A percentile compares a stretch with the other conserved stretches of the same genome.
Conservation (phyloP, 1,140 invertebrate genomes). For the Paraescarpia echinospica region DNA sequence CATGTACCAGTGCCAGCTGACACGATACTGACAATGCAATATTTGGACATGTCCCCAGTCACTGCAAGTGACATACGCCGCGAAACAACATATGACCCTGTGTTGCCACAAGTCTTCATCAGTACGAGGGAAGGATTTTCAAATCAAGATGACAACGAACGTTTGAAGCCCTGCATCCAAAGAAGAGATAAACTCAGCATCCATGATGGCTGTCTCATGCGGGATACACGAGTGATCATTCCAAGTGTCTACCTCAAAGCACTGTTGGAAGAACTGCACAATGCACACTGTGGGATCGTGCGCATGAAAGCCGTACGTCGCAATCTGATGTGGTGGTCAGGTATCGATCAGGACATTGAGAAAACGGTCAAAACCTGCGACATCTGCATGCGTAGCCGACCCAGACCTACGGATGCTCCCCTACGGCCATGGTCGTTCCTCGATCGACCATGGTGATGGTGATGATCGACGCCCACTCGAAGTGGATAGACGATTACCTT, state of each 20-base stretch:
- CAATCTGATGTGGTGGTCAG: slow-evolving; percentile 60
- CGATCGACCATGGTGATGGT: not conserved
- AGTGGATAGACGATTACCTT: not conserved
- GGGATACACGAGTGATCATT: slow-evolving; percentile 36
- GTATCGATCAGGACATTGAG: slow-evolving; percentile 60
- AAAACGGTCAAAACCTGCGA: slow-evolving; percentile 50
- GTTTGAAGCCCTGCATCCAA: no score
- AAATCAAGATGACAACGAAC: no score
- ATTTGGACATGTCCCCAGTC: no score
- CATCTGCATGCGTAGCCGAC: no score
- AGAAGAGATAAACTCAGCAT: no score
- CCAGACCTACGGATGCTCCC: slow-evolving; percentile 17
- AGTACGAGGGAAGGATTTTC: no score
- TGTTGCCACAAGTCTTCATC: no score
- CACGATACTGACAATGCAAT: no score
- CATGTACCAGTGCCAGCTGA: no score
- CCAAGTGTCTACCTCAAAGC: slow-evolving; percentile 52
- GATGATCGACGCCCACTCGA: slow-evolving; percentile 18
- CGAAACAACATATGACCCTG: no score
- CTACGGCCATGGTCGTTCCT: slow-evolving; percentile 17
- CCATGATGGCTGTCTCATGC: no score
- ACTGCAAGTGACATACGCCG: no score
- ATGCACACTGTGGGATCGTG: slow-evolving; percentile 59
- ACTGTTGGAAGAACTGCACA: slow-evolving; percentile 55
- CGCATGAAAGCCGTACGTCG: slow-evolving; percentile 58